Evolutionary conservation across 2,797 vertebrate genomes (phyloP).

Genomic region (Molossus alvarezi): DNA sequence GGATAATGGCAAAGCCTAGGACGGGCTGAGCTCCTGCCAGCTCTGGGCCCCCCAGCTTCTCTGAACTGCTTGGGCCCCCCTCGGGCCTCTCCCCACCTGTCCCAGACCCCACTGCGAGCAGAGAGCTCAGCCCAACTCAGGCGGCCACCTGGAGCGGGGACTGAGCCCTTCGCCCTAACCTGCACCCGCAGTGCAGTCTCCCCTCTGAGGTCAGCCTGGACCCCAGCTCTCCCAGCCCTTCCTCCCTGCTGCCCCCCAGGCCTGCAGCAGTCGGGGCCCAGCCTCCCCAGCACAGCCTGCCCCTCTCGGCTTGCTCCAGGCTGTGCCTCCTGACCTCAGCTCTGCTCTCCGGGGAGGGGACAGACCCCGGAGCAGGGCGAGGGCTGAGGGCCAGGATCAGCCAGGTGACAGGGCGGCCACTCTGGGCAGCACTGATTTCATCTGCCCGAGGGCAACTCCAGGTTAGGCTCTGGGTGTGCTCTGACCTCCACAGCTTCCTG

Average conservation of each 20-base stretch:
- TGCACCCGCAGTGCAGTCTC: background rate
- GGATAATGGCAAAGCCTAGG: background rate
- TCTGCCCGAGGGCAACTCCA: background rate
- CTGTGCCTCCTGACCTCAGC: background rate
- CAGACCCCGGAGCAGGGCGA: background rate
- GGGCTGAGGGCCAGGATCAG: background rate
- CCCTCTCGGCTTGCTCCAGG: background rate
- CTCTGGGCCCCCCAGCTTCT: background rate
- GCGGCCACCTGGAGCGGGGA: background rate
- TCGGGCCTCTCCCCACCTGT: no score
- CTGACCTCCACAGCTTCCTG: constrained; percentile 50
- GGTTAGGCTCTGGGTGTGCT: background rate
- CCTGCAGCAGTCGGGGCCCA: no score
- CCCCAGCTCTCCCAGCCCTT: fast-evolving
- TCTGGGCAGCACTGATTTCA: background rate
- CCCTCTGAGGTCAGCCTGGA: background rate
- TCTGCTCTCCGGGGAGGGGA: constrained; percentile 29
- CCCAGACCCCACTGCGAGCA: background rate
- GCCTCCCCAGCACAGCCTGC: background rate
- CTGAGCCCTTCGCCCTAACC: background rate
- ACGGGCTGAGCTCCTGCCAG: background rate
- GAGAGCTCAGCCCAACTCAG: background rate
- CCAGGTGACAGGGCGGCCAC: background rate
- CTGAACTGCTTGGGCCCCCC: background rate
- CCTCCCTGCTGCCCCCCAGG: background rate